Percentiles rank a stretch among this genome's conserved stretches.
Evolutionary conservation across 2,888 invertebrate species (phyloP).

Genomic region (Catonia carolina): DNA sequence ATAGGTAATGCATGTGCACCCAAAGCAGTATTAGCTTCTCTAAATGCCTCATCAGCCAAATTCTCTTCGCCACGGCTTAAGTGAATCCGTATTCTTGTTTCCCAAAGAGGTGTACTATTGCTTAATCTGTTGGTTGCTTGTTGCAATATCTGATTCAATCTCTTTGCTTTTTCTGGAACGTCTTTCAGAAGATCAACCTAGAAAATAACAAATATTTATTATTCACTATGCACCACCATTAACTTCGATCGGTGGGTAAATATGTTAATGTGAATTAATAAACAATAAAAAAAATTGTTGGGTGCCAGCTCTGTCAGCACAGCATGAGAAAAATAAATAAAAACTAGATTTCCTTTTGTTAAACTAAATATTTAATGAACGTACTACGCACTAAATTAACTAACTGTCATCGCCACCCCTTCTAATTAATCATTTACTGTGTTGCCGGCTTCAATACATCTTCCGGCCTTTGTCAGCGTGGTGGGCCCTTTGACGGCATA

Average conservation of each 20-base stretch:
- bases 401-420: no score
- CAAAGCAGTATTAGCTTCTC: constrained; percentile 36
- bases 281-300: constrained; percentile 8
- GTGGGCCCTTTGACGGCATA: no score
- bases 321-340: no score
- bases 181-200: constrained; percentile 32
- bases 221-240: not conserved
- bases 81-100: constrained; percentile 44
- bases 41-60: constrained; percentile 43
- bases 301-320: no score
- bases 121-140: constrained; percentile 46
- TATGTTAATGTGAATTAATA: not conserved
- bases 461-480: no score
- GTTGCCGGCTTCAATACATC: no score
- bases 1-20: constrained; percentile 40
- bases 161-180: constrained; percentile 36
- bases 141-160: constrained; percentile 33
- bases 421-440: no score
- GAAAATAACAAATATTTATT: not conserved
- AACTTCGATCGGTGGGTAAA: no score
- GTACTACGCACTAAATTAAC: no score
- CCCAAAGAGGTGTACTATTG: constrained; percentile 48
- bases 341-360: no score
- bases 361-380: no score
- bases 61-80: constrained; percentile 43